Evolutionary conservation across 1,140 invertebrate genomes (phyloP), one percentile per base, ranked within the genome.

Genomic region (Saccostrea glomerata): DNA sequence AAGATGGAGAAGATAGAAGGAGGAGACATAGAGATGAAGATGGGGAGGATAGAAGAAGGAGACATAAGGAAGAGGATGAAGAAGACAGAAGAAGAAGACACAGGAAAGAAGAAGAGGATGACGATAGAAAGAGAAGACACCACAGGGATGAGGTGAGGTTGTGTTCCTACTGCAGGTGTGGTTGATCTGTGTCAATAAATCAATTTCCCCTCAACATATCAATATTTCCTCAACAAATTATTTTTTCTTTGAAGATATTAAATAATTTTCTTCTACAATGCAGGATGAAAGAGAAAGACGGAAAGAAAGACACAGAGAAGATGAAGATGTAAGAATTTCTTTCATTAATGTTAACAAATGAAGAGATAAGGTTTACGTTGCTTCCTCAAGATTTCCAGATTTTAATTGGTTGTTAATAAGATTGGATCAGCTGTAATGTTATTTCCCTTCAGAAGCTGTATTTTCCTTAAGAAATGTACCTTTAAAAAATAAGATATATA

Each of bases 241-340:
- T 36, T 36, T 36, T 36, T 36, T 47, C 47, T 47, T 47, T 47
- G 5, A 47, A 47, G 9, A 9, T 0, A 47, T 3, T 36, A 36
- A 30, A 25, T 25, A 23, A 25, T 15, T 55, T 84, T 55, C 9
- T 56, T 84, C 23, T 84, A 2, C 17, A 36, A 3, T 15, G 47
- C 20, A 85, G 89, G 82, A 85, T 77, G 82, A 89, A 4, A 87
- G 70, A 58, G 84, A 90, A 20, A 86, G 23, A 88, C 77, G 83
- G 55, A 86, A 55, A 82, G 83, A 85, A 2, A 88, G 86, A 87
- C 54, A 70, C 20, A 87, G 66, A 30, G 77, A 84, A 30, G 23
- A 55, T 55, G 85, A 73, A 13, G 82, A 87, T 54, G 82, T 77
- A 77, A 77, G 70, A 30, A 77, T 30, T 36, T 47, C 47, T 47